Percentiles rank a stretch among this genome's conserved stretches.
Evolutionary conservation across 2,797 vertebrate genomes (phyloP).

Genomic region (Ficedula albicollis): DNA sequence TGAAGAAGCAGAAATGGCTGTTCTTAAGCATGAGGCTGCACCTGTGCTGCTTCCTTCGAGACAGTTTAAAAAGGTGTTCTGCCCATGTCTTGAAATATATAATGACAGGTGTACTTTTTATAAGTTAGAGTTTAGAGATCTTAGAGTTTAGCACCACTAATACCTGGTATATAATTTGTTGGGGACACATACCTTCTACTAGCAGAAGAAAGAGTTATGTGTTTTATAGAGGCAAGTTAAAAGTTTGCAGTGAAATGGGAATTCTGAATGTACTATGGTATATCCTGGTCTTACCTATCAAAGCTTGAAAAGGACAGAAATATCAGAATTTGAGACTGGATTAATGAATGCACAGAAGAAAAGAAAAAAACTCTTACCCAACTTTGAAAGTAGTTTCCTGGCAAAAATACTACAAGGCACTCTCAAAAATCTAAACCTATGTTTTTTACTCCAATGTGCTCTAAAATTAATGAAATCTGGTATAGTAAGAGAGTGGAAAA

Average conservation of each 20-base stretch:
- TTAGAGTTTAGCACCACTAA: not conserved
- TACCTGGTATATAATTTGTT: not conserved
- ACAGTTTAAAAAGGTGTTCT: not conserved
- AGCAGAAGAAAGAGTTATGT: not conserved
- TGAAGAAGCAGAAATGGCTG: not conserved
- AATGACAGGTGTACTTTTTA: not conserved
- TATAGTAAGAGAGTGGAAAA: not conserved
- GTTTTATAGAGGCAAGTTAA: not conserved
- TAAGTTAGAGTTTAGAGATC: not conserved
- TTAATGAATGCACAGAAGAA: not conserved
- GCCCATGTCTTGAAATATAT: not conserved
- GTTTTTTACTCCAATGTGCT: not conserved
- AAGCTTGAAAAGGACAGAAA: not conserved
- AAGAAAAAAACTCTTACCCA: not conserved
- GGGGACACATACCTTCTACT: not conserved
- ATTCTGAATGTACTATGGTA: not conserved
- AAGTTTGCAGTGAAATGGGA: not conserved
- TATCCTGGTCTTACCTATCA: not conserved
- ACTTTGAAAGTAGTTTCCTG: not conserved
- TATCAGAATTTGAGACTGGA: not conserved
- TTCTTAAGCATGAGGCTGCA: not conserved
- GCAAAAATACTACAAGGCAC: not conserved
- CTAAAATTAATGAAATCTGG: not conserved
- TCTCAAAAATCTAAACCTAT: not conserved
- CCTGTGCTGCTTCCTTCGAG: fast-evolving